Evolutionary conservation across 2,888 invertebrate species (phyloP).

Genomic region (Eupeodes latifasciatus): DNA sequence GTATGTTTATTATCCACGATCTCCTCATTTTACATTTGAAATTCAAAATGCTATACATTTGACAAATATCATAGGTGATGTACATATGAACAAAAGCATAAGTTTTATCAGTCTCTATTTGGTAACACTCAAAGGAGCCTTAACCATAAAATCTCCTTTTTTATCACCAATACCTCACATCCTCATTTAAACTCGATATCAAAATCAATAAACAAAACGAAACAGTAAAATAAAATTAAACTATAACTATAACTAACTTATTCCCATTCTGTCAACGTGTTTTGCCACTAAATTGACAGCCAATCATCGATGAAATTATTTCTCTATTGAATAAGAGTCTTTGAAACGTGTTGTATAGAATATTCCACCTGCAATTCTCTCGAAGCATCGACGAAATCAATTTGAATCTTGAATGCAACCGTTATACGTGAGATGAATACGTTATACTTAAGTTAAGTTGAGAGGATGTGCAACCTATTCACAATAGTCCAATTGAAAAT

Average conservation of each 20-base stretch:
- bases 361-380: conserved; percentile 21
- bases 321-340: conserved; percentile 28
- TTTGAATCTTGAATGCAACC: conserved; percentile 62
- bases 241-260: neutral
- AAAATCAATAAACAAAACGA: too few relatives aligned
- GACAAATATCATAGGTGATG: too few relatives aligned
- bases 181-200: too few relatives aligned
- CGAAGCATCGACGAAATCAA: conserved; percentile 39
- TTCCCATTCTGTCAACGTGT: conserved; percentile 31
- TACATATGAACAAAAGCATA: too few relatives aligned
- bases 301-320: conserved; percentile 54
- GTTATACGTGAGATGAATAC: conserved; percentile 58
- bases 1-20: too few relatives aligned
- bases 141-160: too few relatives aligned
- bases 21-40: too few relatives aligned
- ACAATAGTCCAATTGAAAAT: conserved; percentile 33
- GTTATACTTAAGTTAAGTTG: neutral
- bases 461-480: neutral
- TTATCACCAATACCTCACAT: too few relatives aligned
- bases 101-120: too few relatives aligned
- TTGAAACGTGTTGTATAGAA: conserved; percentile 22
- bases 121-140: too few relatives aligned
- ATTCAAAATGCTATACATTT: too few relatives aligned
- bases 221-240: too few relatives aligned
- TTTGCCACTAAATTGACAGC: conserved; percentile 29